Conservation (phyloP, 2,797 vertebrate genomes). For the Adelosebastes latens region DNA sequence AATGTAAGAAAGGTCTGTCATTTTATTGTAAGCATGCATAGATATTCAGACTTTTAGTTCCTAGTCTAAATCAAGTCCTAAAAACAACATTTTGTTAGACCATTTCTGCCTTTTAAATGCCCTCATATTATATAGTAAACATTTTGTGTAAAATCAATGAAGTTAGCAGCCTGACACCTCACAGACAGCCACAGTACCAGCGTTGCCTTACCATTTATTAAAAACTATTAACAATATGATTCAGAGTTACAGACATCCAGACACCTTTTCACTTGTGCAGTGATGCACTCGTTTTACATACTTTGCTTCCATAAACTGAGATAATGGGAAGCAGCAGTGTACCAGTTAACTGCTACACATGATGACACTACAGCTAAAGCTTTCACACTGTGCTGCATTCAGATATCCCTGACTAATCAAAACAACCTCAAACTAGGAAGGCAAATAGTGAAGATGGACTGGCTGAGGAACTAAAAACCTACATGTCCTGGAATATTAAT, state of each 20-base stretch:
- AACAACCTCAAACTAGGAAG: neutral
- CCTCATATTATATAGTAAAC: neutral
- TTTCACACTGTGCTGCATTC: neutral
- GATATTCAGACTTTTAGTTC: neutral
- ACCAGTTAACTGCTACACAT: neutral
- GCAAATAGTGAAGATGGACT: slow-evolving; percentile 12
- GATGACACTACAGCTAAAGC: neutral
- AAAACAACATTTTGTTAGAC: too few species aligned
- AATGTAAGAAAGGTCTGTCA: neutral
- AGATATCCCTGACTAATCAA: neutral
- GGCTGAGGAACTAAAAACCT: neutral
- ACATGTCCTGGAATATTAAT: neutral
- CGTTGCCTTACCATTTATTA: slow-evolving; percentile 48
- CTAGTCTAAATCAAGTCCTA: too few species aligned
- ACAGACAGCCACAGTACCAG: neutral
- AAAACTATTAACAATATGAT: slow-evolving; percentile 47
- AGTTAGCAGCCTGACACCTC: neutral
- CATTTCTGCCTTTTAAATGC: neutral
- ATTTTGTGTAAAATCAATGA: neutral
- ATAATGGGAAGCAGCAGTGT: neutral
- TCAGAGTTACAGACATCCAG: slow-evolving; percentile 20
- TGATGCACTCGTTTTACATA: neutral
- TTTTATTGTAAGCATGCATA: neutral
- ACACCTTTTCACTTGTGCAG: neutral
- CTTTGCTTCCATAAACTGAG: neutral